These are phyloP conservation scores for Drosophila meridiana DNA, from an alignment of 2,888 invertebrate species.

Conservation along the genomic window DNA sequence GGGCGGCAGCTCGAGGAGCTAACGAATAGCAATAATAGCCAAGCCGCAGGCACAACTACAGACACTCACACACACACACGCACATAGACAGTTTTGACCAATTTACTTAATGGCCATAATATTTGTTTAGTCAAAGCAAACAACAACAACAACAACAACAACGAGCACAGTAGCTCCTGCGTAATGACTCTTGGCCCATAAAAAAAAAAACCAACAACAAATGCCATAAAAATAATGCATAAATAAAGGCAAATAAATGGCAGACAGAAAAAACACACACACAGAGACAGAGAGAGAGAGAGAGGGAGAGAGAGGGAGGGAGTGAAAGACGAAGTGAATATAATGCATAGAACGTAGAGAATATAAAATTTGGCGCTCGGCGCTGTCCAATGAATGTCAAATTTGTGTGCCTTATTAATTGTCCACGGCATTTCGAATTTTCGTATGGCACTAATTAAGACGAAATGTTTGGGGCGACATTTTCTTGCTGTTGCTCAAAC, in stretches of 20 bases:
- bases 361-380: slow-evolving; percentile 45
- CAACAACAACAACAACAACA: slow-evolving; percentile 44
- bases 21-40: slow-evolving; percentile 48
- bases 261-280: slow-evolving; percentile 30
- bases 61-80: background rate
- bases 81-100: slow-evolving; percentile 59
- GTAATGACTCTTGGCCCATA: slow-evolving; percentile 72
- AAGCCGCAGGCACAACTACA: slow-evolving; percentile 23
- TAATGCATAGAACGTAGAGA: slow-evolving; percentile 30
- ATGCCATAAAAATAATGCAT: slow-evolving; percentile 77
- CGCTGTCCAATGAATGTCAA: slow-evolving; percentile 71
- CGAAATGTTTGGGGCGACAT: slow-evolving; percentile 60
- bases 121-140: slow-evolving; percentile 79
- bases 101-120: slow-evolving; percentile 79
- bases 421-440: slow-evolving; percentile 58
- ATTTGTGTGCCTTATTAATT: slow-evolving; percentile 76
- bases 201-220: slow-evolving; percentile 48
- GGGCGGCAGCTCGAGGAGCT: slow-evolving; percentile 24
- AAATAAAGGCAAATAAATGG: slow-evolving; percentile 78
- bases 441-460: slow-evolving; percentile 67
- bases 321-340: slow-evolving; percentile 11
- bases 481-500: slow-evolving; percentile 15
- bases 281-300: background rate
- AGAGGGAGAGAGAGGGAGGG: background rate
- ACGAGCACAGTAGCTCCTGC: slow-evolving; percentile 33